Evolutionary conservation across 2,888 invertebrate genomes (phyloP), one percentile per base, ranked within the genome.

Genomic region (Drosophila suboccidentalis): DNA sequence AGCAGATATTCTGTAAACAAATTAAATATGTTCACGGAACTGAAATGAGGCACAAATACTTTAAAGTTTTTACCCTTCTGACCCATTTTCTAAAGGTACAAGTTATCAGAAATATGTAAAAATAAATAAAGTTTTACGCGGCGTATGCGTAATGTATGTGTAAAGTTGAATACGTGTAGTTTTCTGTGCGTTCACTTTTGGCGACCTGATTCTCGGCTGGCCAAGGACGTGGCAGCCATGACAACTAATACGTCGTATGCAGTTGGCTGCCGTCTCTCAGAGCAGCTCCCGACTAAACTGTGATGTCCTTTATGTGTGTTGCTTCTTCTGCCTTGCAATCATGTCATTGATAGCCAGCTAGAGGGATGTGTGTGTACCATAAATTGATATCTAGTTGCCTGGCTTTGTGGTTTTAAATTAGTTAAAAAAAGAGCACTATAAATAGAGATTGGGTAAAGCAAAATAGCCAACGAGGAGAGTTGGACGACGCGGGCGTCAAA

Each of bases 321-420:
- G 57, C 47, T 39, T 62, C 50, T 46, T 26, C 46, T 65, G 46
- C 57, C 59, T 51, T 72, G 65, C 63, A 76, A 72, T 76, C 65
- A 54, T 46, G 49, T 53, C 71, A 64, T 50, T 50, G 60, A 61
- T 57, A 29, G 43, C 46, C 53, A 50, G 43, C 47, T 26, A 19
- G 8, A 32, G 9, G 57, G 43, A 15, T 26, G n/a, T 26, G 26
- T 26, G 34, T 22, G 4, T 44, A 32, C 17, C 8, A 36, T 57
- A 22, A 65, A 71, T 65, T 44, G 57, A 60, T 78, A 51, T 44
- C 44, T 75, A 68, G 67, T 54, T 69, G 53, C 49, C 38, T 57
- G 55, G 51, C 50, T 34, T 58, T 59, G 55, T 22, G 60, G 34
- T 34, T 67, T 75, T 50, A 63, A 75, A 72, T 82, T 80, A 65